Base-by-base conservation (phyloP, 1,140 invertebrate genomes). In the Pantala flavescens region DNA sequence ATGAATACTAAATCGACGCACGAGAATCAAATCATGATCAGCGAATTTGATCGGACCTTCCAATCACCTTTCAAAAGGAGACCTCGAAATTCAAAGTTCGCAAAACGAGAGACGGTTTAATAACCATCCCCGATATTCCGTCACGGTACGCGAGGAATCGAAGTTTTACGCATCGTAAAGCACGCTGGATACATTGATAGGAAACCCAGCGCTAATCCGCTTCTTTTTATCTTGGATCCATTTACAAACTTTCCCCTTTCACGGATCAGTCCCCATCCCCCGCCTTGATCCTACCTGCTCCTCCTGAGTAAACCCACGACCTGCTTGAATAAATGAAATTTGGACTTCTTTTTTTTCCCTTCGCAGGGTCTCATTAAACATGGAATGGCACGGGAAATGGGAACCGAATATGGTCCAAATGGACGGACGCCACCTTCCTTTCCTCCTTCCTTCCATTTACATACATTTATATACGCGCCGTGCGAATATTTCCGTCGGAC, bases 261-360 rank as follows among this genome's bases (percentile, higher is more conserved):
- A 63, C 49, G 49, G 49, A 63, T 63, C 3, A 21, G 49, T 19
- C 49, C n/a, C 12, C 49, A 7, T 12, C n/a, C 49, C 49, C 5
- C 12, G 49, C 3, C 12, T 12, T 14, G 14, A 3, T 63, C 49
- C 49, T 63, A 36, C 28, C 49, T 63, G 16, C 49, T 21, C 49
- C 49, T 63, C 49, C 16, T 16, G 49, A 21, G 49, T 63, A 63
- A 63, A 63, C 49, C 49, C 49, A 63, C n/a, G 49, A 63, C 5
- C 49, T 21, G 49, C 49, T 63, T 63, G 49, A 63, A 63, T 63
- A 63, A 63, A 63, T 63, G 49, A 63, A 63, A 63, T 63, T 63
- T 63, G n/a, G 49, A 63, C 16, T 63, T 14, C 28, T 36, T 36
- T 36, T 36, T 36, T 36, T 36, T 9, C 28, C 28, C 28, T 36